Conservation (phyloP, 1,140 invertebrate genomes). For the Drosophila nasuta region DNA sequence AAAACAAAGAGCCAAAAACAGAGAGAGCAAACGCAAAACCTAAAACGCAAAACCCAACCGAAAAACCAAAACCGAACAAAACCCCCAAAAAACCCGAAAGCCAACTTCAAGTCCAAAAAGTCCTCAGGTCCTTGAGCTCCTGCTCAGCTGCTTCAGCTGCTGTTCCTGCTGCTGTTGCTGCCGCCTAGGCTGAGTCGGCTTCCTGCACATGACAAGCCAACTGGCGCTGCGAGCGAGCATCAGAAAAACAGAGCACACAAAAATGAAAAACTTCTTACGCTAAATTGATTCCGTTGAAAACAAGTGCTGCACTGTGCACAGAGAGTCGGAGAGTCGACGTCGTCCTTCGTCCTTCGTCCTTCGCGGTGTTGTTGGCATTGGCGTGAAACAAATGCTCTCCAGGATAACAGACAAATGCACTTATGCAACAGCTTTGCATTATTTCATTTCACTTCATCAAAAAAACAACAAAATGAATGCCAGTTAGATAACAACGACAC, state of each 20-base stretch:
- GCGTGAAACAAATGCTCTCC: slow-evolving; percentile 55
- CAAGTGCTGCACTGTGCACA: slow-evolving; percentile 43
- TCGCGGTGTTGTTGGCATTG: slow-evolving; percentile 13
- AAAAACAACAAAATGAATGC: slow-evolving; percentile 16
- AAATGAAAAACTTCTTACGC: slow-evolving; percentile 68
- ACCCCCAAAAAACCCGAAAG: slow-evolving; percentile 17
- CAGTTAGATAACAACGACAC: background rate
- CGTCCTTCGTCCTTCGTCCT: background rate
- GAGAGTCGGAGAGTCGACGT: background rate
- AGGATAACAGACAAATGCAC: slow-evolving; percentile 78
- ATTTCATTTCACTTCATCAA: slow-evolving; percentile 45
- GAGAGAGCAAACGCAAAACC: background rate
- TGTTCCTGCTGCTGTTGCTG: slow-evolving; percentile 1
- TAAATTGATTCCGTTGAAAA: slow-evolving; percentile 81
- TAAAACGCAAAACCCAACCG: background rate
- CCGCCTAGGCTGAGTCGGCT: slow-evolving; percentile 21
- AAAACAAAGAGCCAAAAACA: slow-evolving; percentile 25
- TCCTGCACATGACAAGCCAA: slow-evolving; percentile 70
- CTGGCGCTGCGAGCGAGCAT: slow-evolving; percentile 29
- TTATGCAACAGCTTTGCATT: slow-evolving; percentile 68
- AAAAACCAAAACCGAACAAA: slow-evolving; percentile 13
- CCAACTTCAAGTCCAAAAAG: slow-evolving; percentile 35
- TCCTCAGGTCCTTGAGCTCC: slow-evolving; percentile 17
- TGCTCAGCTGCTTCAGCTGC: too few species aligned
- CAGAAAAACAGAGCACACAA: too few species aligned